Conservation (phyloP, 1,140 invertebrate genomes). For the Pogonus chalceus region DNA sequence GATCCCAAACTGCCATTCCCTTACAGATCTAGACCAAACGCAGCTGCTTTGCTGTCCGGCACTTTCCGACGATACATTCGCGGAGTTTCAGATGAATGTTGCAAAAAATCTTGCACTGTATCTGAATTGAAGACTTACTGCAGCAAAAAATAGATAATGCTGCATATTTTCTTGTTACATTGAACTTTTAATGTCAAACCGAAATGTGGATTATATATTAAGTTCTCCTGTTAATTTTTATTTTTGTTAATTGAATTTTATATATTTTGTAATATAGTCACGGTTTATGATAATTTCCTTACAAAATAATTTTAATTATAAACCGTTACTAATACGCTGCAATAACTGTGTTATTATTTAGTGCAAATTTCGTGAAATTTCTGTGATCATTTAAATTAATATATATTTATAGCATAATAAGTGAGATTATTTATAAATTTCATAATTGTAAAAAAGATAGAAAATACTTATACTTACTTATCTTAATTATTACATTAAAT, state of each 20-base stretch:
- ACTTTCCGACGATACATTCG: constrained; percentile 5
- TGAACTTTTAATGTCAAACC: too few relatives aligned
- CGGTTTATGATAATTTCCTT: too few relatives aligned
- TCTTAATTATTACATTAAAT: neutral
- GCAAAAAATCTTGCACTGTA: constrained; percentile 21
- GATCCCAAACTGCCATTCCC: neutral
- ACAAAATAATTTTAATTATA: too few relatives aligned
- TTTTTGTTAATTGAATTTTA: too few relatives aligned
- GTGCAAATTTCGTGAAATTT: neutral
- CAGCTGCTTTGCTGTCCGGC: neutral
- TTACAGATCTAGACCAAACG: constrained; percentile 5
- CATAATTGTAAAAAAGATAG: neutral
- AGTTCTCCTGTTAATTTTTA: too few relatives aligned
- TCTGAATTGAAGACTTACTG: constrained; percentile 21
- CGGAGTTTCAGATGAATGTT: constrained; percentile 22
- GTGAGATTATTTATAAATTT: constrained; percentile 1
- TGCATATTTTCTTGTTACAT: too few relatives aligned
- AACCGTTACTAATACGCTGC: too few relatives aligned
- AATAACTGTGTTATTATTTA: constrained; percentile 2
- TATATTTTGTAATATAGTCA: too few relatives aligned
- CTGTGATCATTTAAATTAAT: neutral
- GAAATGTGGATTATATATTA: too few relatives aligned
- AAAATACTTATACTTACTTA: neutral
- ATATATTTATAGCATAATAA: neutral
- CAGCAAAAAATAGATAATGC: too few relatives aligned